These are phyloP conservation scores for Onychostruthus taczanowskii DNA, from an alignment of 2,113 vertebrate species.

Conservation along the genomic window DNA sequence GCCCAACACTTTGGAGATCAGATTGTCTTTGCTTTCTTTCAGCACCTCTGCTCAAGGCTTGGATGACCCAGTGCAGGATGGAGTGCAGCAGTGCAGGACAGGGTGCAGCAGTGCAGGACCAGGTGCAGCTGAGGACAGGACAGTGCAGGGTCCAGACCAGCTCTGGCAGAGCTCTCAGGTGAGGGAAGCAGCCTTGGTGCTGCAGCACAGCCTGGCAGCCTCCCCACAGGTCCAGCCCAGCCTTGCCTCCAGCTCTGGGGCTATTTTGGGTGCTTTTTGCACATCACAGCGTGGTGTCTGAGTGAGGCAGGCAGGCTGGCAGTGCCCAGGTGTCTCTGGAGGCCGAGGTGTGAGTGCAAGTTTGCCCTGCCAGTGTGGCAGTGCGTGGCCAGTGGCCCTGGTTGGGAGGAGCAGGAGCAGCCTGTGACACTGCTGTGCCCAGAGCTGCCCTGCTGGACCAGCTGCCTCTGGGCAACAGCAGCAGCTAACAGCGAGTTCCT, in stretches of 20 bases:
- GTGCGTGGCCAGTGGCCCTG: not conserved
- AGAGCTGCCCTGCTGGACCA: not conserved
- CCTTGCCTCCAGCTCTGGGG: not conserved
- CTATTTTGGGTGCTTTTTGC: not conserved
- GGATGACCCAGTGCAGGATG: not conserved
- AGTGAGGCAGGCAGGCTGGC: not conserved
- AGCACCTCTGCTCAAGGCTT: not conserved
- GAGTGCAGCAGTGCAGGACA: not conserved
- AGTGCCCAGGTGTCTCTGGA: not conserved
- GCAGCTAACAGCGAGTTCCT: not conserved
- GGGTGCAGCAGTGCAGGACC: not conserved
- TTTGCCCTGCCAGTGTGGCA: accelerated
- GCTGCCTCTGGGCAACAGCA: not conserved
- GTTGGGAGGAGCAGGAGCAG: not conserved
- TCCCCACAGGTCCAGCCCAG: not conserved
- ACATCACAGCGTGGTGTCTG: not conserved
- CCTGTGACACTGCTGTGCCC: not conserved
- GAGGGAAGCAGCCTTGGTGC: not conserved
- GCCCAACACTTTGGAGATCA: not conserved
- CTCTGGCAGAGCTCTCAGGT: not conserved
- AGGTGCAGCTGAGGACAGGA: not conserved
- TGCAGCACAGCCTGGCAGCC: not conserved
- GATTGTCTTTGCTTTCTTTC: not conserved
- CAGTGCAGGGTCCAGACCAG: not conserved
- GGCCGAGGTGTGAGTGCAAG: not conserved